Base-by-base conservation (phyloP, 2,888 invertebrate genomes). In the Leucozona laternaria region DNA sequence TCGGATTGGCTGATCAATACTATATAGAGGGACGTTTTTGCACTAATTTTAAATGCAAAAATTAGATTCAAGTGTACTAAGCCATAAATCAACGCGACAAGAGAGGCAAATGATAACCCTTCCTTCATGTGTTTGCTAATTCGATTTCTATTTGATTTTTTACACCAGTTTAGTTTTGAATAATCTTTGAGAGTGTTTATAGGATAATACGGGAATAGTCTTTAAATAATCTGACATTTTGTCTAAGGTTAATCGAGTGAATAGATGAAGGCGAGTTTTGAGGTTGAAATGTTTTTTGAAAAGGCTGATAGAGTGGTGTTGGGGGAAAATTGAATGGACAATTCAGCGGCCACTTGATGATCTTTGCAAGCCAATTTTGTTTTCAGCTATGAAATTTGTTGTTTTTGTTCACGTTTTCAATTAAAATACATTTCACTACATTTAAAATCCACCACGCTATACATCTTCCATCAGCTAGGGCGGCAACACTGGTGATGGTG, bases 31-130 rank as follows among this genome's bases (percentile, higher is more conserved):
- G 34, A 77, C 8, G 22, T 57, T 77, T 71, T 37, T 62, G 43
- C 53, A 71, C 62, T 76, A 34, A 62, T 62, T 80, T 76, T 17
- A 31, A 15, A 60, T 17, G 55, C 45, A 66, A 76, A 57, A 31
- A 34, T 11, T 37, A 70, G 64, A 48, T 66, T 71, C 57, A 72
- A 82, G 64, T 66, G 53, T 50, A 34, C 37, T 64, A 20, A 40
- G 22, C 48, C 40, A 68, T 53, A 75, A 75, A 76, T 70, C 34
- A 71, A 66, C 15, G 25, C 31, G 31, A 8, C 31, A 25, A 40
- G 70, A 10, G 17, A 22, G 11, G 10, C 43, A 5, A 34, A 7
- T 28, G 5, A 10, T 43, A 68, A 79, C 60, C 72, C 66, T 53
- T 73, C 25, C 2, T 13, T 40, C 10, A 13, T 20, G 11, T n/a